Percentiles rank a stretch among this genome's conserved stretches.
Conservation (phyloP, 2,888 invertebrate genomes). For the Diogma glabrata region DNA sequence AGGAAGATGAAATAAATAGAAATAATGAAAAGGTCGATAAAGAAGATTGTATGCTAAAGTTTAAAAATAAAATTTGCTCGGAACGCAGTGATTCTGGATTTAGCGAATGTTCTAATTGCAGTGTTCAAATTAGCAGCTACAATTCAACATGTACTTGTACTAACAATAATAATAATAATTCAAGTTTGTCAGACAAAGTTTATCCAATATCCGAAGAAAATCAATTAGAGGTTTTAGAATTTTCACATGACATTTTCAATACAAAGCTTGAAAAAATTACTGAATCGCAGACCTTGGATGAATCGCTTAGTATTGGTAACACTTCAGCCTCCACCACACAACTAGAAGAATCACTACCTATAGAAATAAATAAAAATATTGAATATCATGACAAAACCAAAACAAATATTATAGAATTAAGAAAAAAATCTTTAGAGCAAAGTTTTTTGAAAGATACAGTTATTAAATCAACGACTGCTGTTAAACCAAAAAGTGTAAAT, state of each 20-base stretch:
- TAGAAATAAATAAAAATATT: conserved; percentile 31
- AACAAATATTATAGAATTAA: conserved; percentile 35
- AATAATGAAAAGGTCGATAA: conserved; percentile 13
- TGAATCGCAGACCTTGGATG: conserved; percentile 22
- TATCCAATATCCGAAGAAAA: conserved; percentile 16
- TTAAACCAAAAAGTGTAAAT: conserved; percentile 25
- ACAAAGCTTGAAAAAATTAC: conserved; percentile 33
- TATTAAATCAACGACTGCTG: neutral
- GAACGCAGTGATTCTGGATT: conserved; percentile 46
- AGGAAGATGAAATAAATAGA: conserved; percentile 32
- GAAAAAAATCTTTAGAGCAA: conserved; percentile 34
- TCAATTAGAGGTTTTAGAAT: conserved; percentile 22
- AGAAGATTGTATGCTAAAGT: neutral
- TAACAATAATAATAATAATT: conserved; percentile 1
- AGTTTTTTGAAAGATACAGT: conserved; percentile 25
- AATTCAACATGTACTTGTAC: conserved; percentile 10
- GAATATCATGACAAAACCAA: conserved; percentile 19
- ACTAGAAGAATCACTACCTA: conserved; percentile 19
- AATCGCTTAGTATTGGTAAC: too few relatives aligned
- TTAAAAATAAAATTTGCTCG: conserved; percentile 31
- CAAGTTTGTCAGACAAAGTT: conserved; percentile 8
- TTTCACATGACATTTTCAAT: conserved; percentile 28
- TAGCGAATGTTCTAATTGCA: conserved; percentile 41
- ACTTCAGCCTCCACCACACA: neutral
- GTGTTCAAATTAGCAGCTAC: too few relatives aligned